phyloP scores from a whole-genome alignment of 2,113 vertebrate species.

The Anarrhichthys ocellatus region DNA sequence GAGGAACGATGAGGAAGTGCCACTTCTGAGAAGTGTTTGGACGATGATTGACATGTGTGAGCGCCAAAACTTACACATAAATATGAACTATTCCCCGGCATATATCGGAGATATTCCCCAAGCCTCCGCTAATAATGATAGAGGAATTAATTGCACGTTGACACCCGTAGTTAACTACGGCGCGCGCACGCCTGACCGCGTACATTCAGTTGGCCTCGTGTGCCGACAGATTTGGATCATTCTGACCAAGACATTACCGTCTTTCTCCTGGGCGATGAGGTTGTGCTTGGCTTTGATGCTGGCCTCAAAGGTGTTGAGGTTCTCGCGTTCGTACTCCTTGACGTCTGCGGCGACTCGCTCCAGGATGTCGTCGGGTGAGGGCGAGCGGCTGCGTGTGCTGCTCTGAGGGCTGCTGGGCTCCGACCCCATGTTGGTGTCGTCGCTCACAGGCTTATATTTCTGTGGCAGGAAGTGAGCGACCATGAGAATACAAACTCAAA shows the following conservation, averaged over 20 bases:
- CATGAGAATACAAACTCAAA: background rate
- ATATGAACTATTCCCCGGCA: background rate
- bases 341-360: conserved; percentile 97
- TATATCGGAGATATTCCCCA: background rate
- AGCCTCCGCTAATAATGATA: background rate
- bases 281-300: conserved; percentile 97
- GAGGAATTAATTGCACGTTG: background rate
- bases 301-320: conserved; percentile 96
- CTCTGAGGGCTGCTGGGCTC: conserved; percentile 98
- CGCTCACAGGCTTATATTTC: conserved; percentile 94
- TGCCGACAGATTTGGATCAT: background rate
- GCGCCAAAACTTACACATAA: background rate
- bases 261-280: conserved; percentile 96
- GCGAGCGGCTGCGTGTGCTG: conserved; percentile 92
- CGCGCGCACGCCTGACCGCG: conserved; percentile 9
- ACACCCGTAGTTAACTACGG: background rate
- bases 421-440: conserved; percentile 93
- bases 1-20: background rate
- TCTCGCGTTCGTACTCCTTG: conserved; percentile 97
- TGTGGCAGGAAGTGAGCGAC: conserved; percentile 52
- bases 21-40: background rate
- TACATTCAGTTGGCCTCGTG: conserved; percentile 74
- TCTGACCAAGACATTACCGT: conserved; percentile 82
- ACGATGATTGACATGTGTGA: background rate
- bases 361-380: conserved; percentile 95